Conservation (phyloP, 2,888 invertebrate species). For the Stramonita haemastoma region DNA sequence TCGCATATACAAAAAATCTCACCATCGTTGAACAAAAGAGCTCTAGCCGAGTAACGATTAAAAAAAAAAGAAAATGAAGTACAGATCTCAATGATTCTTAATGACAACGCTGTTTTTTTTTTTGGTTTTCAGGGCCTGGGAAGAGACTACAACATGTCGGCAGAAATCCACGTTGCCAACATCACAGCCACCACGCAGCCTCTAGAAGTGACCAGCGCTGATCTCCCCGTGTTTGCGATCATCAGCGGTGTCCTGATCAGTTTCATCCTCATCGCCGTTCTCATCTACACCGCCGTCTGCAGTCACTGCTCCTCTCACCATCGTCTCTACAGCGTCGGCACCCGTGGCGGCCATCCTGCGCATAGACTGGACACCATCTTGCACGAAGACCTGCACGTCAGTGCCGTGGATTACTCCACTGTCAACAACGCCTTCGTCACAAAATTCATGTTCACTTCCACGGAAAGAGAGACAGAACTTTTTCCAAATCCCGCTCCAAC, state of each 20-base stretch:
- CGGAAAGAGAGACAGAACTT: too few species aligned
- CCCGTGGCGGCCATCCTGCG: not conserved
- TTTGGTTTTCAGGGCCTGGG: not conserved
- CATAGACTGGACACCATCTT: not conserved
- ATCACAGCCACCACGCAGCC: not conserved
- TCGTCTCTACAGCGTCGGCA: not conserved
- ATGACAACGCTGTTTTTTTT: too few species aligned
- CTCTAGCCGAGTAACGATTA: not conserved
- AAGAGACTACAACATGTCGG: not conserved
- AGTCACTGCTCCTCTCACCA: not conserved
- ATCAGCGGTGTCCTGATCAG: not conserved
- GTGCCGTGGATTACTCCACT: not conserved
- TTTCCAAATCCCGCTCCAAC: too few species aligned
- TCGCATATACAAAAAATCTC: too few species aligned
- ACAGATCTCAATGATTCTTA: not conserved
- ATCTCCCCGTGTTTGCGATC: not conserved
- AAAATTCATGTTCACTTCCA: not conserved
- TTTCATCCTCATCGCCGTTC: not conserved
- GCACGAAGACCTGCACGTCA: not conserved
- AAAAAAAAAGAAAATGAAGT: too few species aligned
- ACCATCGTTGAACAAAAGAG: too few species aligned
- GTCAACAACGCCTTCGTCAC: not conserved
- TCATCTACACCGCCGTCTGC: constrained; percentile 10
- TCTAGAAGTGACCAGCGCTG: not conserved
- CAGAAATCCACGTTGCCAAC: not conserved